Base-by-base conservation (phyloP, 2,888 invertebrate genomes). In the Hirtodrosophila alboralis region DNA sequence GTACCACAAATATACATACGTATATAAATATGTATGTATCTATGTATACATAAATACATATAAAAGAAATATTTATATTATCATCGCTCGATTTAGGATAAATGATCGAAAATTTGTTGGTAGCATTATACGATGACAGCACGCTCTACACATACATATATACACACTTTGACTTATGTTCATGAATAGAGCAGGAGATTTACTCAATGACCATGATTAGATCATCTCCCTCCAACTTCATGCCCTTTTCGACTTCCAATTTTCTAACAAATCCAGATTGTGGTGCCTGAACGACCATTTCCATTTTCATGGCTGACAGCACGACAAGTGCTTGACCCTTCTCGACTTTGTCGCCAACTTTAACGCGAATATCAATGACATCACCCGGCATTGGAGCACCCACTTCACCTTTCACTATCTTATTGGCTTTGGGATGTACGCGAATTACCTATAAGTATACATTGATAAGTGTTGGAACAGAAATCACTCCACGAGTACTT, bases 281-380 rank as follows among this genome's bases (percentile, higher is more conserved):
- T 0, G 98, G 98, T 1, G 98, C 95, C 89, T 98, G 98, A 0
- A 91, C 91, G 9, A 91, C 90, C 91, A 91, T 91, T 91, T 99
- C 99, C 99, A 99, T 99, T 92, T 99, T 99, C 99, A 99, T 99
- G 18, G 99, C 99, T 0, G 98, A 98, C 0, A 99, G 92, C 2
- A 99, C 98, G 0, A 98, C 94, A 36, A 99, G 92, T 0, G 98
- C 95, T 40, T 95, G 95, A 2, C 98, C 98, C 89, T 98, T 98
- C 84, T 96, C 96, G 0, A 98, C 96, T 65, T 93, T 94, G 84
- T 99, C 98, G 0, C 99, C 99, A 72, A 95, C 96, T 87, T 97
- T 96, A 0, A 98, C 96, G 86, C 96, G 95, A 63, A 99, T 93
- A 80, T 97, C 93, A 60, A 99, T 94, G 0, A 99, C 96, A 14